Evolutionary conservation across 2,113 vertebrate genomes (phyloP), one percentile per base, ranked within the genome.

Genomic region (Girardinichthys multiradiatus): DNA sequence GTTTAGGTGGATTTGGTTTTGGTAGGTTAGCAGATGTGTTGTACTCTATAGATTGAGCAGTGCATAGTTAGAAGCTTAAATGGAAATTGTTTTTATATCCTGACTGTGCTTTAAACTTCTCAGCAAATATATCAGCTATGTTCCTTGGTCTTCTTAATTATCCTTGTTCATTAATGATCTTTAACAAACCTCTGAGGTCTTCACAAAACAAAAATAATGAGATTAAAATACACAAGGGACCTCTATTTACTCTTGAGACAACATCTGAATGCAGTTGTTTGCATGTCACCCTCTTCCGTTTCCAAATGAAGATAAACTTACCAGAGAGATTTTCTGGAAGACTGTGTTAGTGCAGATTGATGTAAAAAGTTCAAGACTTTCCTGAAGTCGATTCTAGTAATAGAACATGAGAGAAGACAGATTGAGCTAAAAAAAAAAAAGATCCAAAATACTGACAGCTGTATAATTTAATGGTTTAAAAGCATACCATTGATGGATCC

Each of bases 301-400:
- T 54, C 5, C 48, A 24, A 12, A 39, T 24, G n/a, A 54, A 60
- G 26, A 65, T 35, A 69, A 60, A 83, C 90, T 81, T 71, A 94
- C 94, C 91, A 92, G 63, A n/a, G 92, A 91, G 24, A 86, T 75
- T 66, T 24, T 83, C 9, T 64, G 80, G 63, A 94, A 93, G 65
- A 89, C 78, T 0, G 57, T 1, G 67, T 87, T 93, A 26, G 66
- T 72, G 81, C 91, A 94, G 76, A 93, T 54, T 1, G 93, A 93
- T 19, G 70, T 59, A 57, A 93, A 94, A n/a, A 92, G 90, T n/a
- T 90, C 61, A 13, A 94, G 79, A 77, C 93, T 95, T 64, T 93
- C 93, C 58, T 89, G 85, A 39, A 95, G 87, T 8, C 51, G 80
- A 71, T 85, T 94, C 94, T 95, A 31, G 17, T 26, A 15, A 19